These are phyloP conservation scores for Cisticola juncidis DNA, from an alignment of 2,113 vertebrate species.

Conservation along the genomic window DNA sequence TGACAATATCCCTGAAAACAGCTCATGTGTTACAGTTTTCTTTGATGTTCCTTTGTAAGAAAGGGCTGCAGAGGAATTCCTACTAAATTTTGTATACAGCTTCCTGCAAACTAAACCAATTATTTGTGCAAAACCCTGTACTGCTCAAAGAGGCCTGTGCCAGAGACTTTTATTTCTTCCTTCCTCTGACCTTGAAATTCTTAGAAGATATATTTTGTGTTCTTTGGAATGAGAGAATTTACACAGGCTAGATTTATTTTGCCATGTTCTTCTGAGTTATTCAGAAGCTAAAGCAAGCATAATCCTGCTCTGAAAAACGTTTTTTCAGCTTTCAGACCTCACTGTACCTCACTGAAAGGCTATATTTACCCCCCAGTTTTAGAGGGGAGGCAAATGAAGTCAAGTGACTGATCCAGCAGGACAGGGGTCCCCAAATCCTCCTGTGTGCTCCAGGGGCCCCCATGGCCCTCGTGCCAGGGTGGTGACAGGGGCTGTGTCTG, in stretches of 20 bases:
- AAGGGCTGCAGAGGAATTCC: not conserved
- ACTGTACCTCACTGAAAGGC: not conserved
- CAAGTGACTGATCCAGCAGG: not conserved
- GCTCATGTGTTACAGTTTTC: not conserved
- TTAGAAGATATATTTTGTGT: not conserved
- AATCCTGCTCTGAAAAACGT: not conserved
- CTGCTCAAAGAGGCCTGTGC: not conserved
- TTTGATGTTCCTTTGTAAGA: not conserved
- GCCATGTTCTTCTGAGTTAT: not conserved
- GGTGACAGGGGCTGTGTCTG: not conserved
- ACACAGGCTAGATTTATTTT: not conserved
- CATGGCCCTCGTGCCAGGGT: rapidly evolving
- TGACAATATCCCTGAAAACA: not conserved
- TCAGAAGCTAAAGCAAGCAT: not conserved
- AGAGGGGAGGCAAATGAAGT: not conserved
- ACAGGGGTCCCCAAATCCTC: not conserved
- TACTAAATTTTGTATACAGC: not conserved
- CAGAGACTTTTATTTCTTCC: not conserved
- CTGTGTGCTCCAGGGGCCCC: not conserved
- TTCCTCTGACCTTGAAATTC: not conserved
- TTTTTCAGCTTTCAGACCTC: not conserved
- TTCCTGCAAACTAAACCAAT: not conserved
- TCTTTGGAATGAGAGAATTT: not conserved
- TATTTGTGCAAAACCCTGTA: not conserved
- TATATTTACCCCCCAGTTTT: not conserved